Base-by-base conservation (phyloP, 2,888 invertebrate genomes). In the Melipona beecheii region DNA sequence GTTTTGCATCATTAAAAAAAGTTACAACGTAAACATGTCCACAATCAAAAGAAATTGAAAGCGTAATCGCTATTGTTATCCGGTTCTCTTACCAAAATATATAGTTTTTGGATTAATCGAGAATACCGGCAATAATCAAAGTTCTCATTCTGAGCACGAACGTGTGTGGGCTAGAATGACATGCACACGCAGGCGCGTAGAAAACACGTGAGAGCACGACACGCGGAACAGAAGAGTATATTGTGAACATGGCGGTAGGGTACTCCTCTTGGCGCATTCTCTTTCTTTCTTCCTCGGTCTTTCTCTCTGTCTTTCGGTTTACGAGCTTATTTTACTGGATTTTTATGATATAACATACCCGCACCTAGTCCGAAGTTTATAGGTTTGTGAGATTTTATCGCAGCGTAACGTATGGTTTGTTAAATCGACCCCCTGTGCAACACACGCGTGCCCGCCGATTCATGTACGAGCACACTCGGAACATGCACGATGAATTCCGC, bases 291-390 rank as follows among this genome's bases (percentile, higher is more conserved):
- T 78, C 64, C 71, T 49, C 50, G 64, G 31, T 27, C 73, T 74
- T 72, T 83, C 79, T 72, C 78, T 82, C 85, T 78, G 65, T 81
- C 82, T 73, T 90, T 85, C 91, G 89, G 89, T 94, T 94, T 94
- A 94, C 93, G 94, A 94, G 93, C 93, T 93, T 93, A 93, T 94
- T 94, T 94, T 94, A 94, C 94, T 92, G 93, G 92, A 94, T 94
- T 94, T 94, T 94, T 94, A 94, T 94, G 94, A 94, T 93, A 94
- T 93, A 93, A 93, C 93, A 91, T 91, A 92, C 90, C 92, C 91
- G 90, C 92, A 89, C 90, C 92, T 91, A 92, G 90, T 90, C 77
- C 83, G 65, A 92, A 93, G 92, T 94, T 94, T 94, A 94, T 93
- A 93, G 93, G 93, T 93, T 94, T 92, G 93, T 86, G 91, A 93